These are phyloP conservation scores for Drosophila peninsularis DNA, from an alignment of 2,888 invertebrate species.

Conservation along the genomic window DNA sequence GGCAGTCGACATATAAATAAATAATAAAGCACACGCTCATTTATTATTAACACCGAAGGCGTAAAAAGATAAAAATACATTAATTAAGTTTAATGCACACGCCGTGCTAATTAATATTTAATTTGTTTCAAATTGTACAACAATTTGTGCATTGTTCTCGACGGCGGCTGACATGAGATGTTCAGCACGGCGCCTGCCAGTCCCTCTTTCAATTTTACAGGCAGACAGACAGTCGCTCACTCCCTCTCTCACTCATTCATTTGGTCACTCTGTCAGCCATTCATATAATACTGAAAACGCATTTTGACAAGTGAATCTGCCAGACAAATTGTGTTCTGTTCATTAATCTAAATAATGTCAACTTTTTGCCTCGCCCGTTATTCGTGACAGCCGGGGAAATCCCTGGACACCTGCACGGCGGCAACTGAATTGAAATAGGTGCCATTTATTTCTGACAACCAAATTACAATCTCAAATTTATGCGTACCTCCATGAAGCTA, in stretches of 20 bases:
- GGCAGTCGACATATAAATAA: conserved; percentile 20
- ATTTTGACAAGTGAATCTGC: conserved; percentile 45
- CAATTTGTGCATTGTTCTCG: conserved; percentile 56
- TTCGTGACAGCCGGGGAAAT: conserved; percentile 28
- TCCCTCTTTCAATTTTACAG: background rate
- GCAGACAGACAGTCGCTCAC: background rate
- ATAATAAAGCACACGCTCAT: conserved; percentile 41
- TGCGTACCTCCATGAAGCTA: conserved; percentile 13
- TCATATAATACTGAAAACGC: conserved; percentile 29
- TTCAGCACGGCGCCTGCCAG: background rate
- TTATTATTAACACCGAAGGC: conserved; percentile 72
- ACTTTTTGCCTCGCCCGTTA: conserved; percentile 48
- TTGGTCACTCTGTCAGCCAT: conserved; percentile 15
- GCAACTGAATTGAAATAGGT: conserved; percentile 44
- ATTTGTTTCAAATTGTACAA: conserved; percentile 57
- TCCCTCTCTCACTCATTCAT: conserved; percentile 2
- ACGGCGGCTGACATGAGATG: conserved; percentile 10
- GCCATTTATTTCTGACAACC: conserved; percentile 42
- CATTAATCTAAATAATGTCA: conserved; percentile 62
- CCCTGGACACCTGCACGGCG: conserved; percentile 40
- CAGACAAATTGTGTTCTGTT: conserved; percentile 36
- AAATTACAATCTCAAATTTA: conserved; percentile 50
- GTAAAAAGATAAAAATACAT: conserved; percentile 58
- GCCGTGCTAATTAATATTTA: conserved; percentile 71
- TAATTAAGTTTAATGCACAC: conserved; percentile 70